Conservation (phyloP, 2,797 vertebrate genomes). For the Lepidocolaptes lacrymiger region DNA sequence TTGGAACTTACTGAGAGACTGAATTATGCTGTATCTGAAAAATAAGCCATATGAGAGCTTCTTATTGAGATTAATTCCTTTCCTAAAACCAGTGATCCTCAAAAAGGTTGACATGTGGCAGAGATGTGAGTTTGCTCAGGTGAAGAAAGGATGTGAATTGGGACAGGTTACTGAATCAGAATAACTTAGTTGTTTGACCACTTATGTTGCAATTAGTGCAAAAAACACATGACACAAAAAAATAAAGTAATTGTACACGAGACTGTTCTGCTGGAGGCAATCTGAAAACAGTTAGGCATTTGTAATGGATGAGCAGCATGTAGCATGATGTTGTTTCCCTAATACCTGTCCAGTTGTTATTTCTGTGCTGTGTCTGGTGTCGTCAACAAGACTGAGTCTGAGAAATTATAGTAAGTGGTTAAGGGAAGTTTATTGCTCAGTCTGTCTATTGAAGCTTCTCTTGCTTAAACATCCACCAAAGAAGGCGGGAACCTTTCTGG, state of each 20-base stretch:
- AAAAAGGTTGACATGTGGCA: not conserved
- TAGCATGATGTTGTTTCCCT: not conserved
- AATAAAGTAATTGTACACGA: fast-evolving
- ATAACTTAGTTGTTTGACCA: not conserved
- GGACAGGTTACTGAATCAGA: not conserved
- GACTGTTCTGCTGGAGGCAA: not conserved
- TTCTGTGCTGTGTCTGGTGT: not conserved
- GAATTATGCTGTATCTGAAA: not conserved
- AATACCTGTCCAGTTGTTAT: not conserved
- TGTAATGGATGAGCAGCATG: not conserved
- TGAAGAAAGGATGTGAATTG: not conserved
- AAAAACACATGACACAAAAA: not conserved
- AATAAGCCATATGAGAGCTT: not conserved
- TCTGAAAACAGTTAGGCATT: not conserved
- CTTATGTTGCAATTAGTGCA: fast-evolving
- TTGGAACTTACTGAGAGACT: not conserved
- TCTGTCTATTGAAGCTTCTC: not conserved
- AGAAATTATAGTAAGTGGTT: not conserved
- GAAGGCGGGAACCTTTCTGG: not conserved
- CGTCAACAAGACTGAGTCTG: not conserved
- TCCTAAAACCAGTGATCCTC: not conserved
- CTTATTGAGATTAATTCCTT: not conserved
- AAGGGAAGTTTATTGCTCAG: not conserved
- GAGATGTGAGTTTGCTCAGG: not conserved
- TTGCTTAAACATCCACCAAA: not conserved